phyloP scores from a whole-genome alignment of 1,140 invertebrate species.

The Cryptotermes secundus region DNA sequence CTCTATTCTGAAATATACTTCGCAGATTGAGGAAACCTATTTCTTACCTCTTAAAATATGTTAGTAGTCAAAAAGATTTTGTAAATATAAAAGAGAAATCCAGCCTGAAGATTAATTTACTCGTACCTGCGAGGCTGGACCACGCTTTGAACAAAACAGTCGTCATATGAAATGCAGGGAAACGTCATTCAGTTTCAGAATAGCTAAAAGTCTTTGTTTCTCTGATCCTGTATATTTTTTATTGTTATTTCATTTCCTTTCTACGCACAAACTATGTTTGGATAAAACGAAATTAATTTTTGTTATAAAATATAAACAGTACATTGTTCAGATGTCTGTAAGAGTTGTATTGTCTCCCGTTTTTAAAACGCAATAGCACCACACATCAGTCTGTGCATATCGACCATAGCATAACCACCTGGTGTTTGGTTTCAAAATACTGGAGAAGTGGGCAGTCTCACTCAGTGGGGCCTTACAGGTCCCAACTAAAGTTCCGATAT shows the following conservation, averaged over 20 bases:
- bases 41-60: too few relatives aligned
- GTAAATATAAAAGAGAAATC: not conserved
- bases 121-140: not conserved
- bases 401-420: too few relatives aligned
- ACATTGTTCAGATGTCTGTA: not conserved
- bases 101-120: not conserved
- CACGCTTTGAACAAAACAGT: not conserved
- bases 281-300: not conserved
- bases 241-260: not conserved
- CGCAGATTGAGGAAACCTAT: too few relatives aligned
- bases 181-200: too few relatives aligned
- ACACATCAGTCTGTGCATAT: too few relatives aligned
- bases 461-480: too few relatives aligned
- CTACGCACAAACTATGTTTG: not conserved
- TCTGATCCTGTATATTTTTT: not conserved
- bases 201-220: not conserved
- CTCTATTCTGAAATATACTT: too few relatives aligned
- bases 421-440: too few relatives aligned
- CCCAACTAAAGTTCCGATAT: too few relatives aligned
- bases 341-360: not conserved
- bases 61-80: not conserved
- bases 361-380: too few relatives aligned
- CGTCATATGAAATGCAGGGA: not conserved
- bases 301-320: not conserved
- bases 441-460: too few relatives aligned